phyloP scores from a whole-genome alignment of 2,797 vertebrate genomes.

The Alca torda region DNA sequence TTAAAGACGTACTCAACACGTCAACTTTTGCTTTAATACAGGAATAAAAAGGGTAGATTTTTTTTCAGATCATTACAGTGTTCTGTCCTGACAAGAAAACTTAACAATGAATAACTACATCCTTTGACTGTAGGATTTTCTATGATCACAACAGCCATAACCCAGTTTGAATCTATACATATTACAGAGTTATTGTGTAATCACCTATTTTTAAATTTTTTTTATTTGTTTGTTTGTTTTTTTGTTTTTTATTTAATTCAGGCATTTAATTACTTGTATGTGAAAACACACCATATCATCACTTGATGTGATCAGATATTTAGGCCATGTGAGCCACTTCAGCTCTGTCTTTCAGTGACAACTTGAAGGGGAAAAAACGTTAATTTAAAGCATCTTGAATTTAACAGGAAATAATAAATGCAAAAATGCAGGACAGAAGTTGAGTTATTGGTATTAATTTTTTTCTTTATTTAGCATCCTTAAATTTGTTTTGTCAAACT shows the following conservation, averaged over 20 bases:
- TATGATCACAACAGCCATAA: neutral
- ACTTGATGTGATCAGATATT: neutral
- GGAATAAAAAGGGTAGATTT: neutral
- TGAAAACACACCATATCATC: neutral
- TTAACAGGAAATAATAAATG: neutral
- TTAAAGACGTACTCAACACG: neutral
- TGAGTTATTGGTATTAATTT: neutral
- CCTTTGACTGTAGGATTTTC: neutral
- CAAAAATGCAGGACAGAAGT: neutral
- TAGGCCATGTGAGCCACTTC: neutral
- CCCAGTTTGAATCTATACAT: neutral
- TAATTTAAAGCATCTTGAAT: neutral
- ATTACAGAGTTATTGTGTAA: neutral
- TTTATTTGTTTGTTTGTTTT: no score
- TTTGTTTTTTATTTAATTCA: neutral
- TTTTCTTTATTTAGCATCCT: neutral
- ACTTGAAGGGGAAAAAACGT: neutral
- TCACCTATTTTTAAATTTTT: neutral
- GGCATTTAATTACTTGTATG: neutral
- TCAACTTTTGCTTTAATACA: neutral
- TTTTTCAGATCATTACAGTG: neutral
- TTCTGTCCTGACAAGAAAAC: neutral
- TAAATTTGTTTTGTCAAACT: neutral
- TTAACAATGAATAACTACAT: neutral
- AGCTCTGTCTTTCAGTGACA: neutral